Evolutionary conservation across 2,113 vertebrate genomes (phyloP), one percentile per base, ranked within the genome.

Genomic region (Nothoprocta perdicaria): DNA sequence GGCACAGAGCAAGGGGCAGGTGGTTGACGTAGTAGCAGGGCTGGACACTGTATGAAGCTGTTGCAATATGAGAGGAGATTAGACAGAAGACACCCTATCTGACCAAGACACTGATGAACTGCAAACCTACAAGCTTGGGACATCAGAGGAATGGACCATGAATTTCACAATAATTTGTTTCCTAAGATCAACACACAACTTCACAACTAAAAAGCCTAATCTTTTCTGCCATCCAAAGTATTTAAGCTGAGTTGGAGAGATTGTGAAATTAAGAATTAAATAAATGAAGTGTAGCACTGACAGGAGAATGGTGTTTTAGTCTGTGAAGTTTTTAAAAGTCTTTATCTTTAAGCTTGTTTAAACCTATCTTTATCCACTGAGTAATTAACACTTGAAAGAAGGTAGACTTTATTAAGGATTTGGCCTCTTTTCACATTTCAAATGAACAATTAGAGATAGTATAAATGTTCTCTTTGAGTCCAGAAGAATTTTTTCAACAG

Each of bases 371-470:
- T 90, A 92, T 55, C 78, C 84, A 74, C 29, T 0, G 15, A 84
- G 79, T 90, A 93, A 95, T 86, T 79, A 94, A 76, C 35, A 35
- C 24, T 63, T 55, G 10, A 68, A 94, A 86, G 89, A 95, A 95
- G 88, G 93, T 93, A 95, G 71, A 82, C 63, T 90, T 84, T 73
- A 81, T 73, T 92, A 92, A 73, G 41, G 48, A 76, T 85, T 86
- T 60, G 89, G 40, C 31, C 86, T 92, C 38, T 53, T 94, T 80
- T 84, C 78, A 67, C 41, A 16, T 3, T 62, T 83, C 78, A 92
- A 63, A 13, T 74, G 60, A 90, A 76, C 76, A 92, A 92, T 94
- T 46, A 63, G 67, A 71, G 65, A 69, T 38, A 53, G 63, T 55
- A 53, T 82, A 93, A 94, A 89, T 88, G 82, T 6, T 33, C 22